Evolutionary conservation across 2,113 vertebrate genomes (phyloP), one percentile per base, ranked within the genome.

Genomic region (Hipposideros armiger): DNA sequence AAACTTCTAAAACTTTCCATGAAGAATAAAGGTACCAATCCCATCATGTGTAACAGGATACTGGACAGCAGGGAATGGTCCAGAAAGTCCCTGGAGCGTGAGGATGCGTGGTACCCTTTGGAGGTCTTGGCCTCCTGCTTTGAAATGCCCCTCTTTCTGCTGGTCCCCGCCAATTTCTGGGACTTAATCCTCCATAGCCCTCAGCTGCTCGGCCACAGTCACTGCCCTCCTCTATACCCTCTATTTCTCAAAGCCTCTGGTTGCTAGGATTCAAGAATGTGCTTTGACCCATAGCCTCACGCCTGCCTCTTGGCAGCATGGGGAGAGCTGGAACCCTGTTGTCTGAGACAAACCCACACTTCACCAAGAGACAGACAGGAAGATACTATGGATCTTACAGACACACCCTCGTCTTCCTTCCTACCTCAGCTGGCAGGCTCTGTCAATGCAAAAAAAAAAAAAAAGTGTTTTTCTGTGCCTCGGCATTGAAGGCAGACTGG

Each of bases 121-220:
- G 56, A 76, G 5, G 82, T 30, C 62, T 80, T 32, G 70, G 42
- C 54, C 7, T 66, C 22, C 64, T 69, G 62, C 67, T 77, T 93
- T n/a, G 50, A 69, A 87, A 77, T 11, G 66, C 72, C 67, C 76
- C 52, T 87, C 45, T 87, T 73, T 94, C 95, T 80, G 54, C 40
- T 13, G 77, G 66, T 62, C 50, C 42, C 60, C 26, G 3, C 66
- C 45, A n/a, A 90, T 66, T 85, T 83, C 80, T 6, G 20, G 76
- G 73, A 47, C 82, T 77, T 92, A 66, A 91, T 67, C 26, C 73
- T 92, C 52, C 66, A 22, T 24, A 24, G 74, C 30, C 90, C 45
- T 89, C 32, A 42, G 30, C 30, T 52, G 32, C 20, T 52, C 45
- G 36, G 84, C 90, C 40, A 1, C 74, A 72, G 77, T 14, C 64